Base-by-base conservation (phyloP, 1,140 invertebrate genomes). In the Pseudachorutes palmiensis region DNA sequence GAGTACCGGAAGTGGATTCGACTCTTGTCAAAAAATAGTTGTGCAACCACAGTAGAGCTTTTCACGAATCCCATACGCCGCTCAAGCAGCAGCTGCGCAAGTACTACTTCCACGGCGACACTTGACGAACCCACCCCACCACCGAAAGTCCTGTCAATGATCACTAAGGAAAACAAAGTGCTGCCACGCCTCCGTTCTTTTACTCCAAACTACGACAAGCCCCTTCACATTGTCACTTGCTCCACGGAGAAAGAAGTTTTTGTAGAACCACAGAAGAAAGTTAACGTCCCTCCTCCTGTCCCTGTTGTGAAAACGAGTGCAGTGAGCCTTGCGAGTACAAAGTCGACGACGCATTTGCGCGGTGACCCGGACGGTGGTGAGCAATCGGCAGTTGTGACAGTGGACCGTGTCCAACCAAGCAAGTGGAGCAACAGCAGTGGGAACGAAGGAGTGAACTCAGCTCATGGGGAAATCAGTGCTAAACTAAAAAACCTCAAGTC, bases 401-500 rank as follows among this genome's bases (percentile, higher is more conserved):
- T 65, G 2, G 48, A 65, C n/a, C 29, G 32, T 22, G 14, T 29
- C 2, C 55, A 45, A 14, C n/a, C 58, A n/a, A 19, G 48, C 24
- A 3, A 31, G n/a, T 5, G 33, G 12, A 49, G 33, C 19, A 65
- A 58, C 58, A n/a, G 64, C 49, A 65, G 58, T 31, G 55, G 64
- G 55, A 31, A 31, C 49, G 2, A 12, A 33, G 33, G 28, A n/a
- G 12, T 29, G 24, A 33, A 41, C 5, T 41, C 48, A 65, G 28
- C 55, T 19, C 55, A 65, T n/a, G n/a, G 12, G 28, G 55, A 55
- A 30, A 16, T 65, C 1, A 65, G 64, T 26, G 22, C 29, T 2
- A 12, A 48, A n/a, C 59, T 67, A 2, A 62, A 66, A 26, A 63
- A 16, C 49, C 48, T 66, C 16, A 71, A 71, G 59, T 58, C 60